Percentiles rank a stretch among this genome's conserved stretches.
These are phyloP conservation scores for Pterois miles DNA, from an alignment of 2,797 vertebrate genomes.

Conservation along the genomic window DNA sequence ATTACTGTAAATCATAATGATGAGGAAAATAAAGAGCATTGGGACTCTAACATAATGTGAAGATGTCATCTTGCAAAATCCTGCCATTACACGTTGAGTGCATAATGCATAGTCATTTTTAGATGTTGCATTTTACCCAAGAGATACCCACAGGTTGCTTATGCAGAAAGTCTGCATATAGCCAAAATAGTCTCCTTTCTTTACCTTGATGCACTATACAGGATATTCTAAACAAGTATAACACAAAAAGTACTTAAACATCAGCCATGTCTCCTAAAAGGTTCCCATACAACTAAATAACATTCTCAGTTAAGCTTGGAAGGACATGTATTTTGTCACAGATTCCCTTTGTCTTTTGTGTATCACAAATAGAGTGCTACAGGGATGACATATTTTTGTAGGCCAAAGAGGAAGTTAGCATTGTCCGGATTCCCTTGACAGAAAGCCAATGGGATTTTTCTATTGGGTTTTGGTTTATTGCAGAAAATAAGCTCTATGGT, in stretches of 20 bases:
- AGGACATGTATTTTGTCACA: too few relatives aligned
- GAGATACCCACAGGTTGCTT: background rate
- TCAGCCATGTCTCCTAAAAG: too few relatives aligned
- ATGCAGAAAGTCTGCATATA: background rate
- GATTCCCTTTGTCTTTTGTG: background rate
- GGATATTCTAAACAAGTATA: background rate
- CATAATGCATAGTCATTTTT: background rate
- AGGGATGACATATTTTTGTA: too few relatives aligned
- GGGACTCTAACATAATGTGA: background rate
- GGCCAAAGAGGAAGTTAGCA: too few relatives aligned
- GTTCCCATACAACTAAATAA: too few relatives aligned
- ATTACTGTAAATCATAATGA: conserved; percentile 2
- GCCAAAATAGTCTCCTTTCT: background rate
- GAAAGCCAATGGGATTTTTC: too few relatives aligned
- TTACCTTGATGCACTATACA: background rate
- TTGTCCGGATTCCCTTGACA: too few relatives aligned
- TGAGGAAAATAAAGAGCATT: background rate
- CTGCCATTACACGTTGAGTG: too few relatives aligned
- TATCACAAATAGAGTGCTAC: too few relatives aligned
- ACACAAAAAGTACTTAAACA: background rate
- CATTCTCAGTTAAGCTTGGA: too few relatives aligned
- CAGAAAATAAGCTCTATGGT: too few relatives aligned
- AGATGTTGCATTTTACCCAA: background rate
- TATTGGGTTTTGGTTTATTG: too few relatives aligned
- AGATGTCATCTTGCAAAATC: background rate